Conservation (phyloP, 2,113 vertebrate genomes). For the Corythornis cristatus region DNA sequence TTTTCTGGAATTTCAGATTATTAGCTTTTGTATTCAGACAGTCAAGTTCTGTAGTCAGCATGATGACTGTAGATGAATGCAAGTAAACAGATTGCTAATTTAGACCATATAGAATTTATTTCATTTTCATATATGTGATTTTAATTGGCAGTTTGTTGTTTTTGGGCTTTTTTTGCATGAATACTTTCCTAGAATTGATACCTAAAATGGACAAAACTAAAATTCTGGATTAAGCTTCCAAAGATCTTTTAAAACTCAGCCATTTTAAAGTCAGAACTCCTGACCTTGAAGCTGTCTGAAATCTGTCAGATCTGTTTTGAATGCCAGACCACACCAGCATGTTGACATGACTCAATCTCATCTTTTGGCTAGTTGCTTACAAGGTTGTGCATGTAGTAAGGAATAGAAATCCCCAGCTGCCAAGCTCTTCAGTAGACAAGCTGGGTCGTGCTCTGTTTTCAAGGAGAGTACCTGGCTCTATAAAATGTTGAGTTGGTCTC, state of each 20-base stretch:
- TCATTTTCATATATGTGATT: background rate
- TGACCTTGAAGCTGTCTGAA: background rate
- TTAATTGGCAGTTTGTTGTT: fast-evolving
- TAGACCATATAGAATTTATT: fast-evolving
- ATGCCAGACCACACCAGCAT: background rate
- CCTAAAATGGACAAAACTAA: background rate
- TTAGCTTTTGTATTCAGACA: background rate
- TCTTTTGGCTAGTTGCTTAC: background rate
- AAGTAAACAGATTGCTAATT: background rate
- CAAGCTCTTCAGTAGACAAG: background rate
- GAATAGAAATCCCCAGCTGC: background rate
- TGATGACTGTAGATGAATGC: background rate
- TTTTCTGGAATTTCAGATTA: background rate
- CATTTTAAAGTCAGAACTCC: background rate
- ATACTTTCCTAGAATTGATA: fast-evolving
- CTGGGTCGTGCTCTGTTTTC: background rate
- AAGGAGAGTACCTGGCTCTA: background rate
- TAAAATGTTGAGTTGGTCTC: background rate
- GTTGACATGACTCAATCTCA: background rate
- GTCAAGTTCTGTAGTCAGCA: background rate
- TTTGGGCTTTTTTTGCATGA: background rate
- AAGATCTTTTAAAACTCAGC: background rate
- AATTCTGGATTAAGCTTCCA: background rate
- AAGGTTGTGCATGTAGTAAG: background rate
- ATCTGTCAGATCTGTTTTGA: background rate